Percentiles rank a stretch among this genome's conserved stretches.
These are phyloP conservation scores for Murina feae DNA, from an alignment of 2,113 vertebrate species.

Conservation along the genomic window DNA sequence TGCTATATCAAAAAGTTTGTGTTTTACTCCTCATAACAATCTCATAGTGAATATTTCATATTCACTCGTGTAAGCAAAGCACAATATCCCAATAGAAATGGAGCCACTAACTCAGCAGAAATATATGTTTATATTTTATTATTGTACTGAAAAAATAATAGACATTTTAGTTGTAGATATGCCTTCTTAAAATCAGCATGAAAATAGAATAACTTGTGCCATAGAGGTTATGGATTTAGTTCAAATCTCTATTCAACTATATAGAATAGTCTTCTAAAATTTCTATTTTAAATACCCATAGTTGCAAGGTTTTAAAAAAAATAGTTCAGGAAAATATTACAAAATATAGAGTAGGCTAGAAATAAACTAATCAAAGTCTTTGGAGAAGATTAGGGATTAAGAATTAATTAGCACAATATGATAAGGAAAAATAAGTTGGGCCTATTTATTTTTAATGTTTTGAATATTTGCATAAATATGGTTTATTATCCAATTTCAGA, in stretches of 20 bases:
- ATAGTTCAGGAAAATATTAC: background rate
- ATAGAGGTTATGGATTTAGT: background rate
- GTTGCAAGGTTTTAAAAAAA: background rate
- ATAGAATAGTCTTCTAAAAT: background rate
- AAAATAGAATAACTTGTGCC: background rate
- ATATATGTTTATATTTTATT: background rate
- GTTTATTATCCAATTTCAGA: background rate
- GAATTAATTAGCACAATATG: background rate
- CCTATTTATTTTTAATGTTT: background rate
- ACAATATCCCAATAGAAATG: background rate
- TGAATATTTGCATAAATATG: background rate
- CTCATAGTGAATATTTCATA: background rate
- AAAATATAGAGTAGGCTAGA: background rate
- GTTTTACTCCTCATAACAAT: background rate
- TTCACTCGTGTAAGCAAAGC: background rate
- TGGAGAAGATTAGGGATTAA: background rate
- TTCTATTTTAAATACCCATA: background rate
- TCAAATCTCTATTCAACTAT: background rate
- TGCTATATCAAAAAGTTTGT: background rate
- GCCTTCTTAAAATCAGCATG: background rate
- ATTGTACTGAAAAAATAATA: background rate
- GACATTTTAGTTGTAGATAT: background rate
- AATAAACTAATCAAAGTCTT: background rate
- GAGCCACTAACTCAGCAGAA: background rate
- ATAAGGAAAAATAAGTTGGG: background rate